These are phyloP conservation scores for Cynaeus angustus DNA, from an alignment of 2,888 invertebrate genomes.

Conservation along the genomic window DNA sequence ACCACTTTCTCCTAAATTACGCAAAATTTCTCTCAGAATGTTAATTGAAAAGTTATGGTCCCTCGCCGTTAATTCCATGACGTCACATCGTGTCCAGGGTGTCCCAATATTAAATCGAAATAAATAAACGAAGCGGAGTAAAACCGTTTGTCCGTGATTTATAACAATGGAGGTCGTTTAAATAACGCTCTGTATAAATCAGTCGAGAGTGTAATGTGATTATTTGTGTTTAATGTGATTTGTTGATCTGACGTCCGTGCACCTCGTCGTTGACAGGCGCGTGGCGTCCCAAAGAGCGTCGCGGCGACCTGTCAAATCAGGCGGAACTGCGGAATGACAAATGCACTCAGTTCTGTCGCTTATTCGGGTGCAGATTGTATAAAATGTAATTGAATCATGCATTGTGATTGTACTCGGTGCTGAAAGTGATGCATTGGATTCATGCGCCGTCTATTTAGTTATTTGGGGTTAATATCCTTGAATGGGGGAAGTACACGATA, in stretches of 20 bases:
- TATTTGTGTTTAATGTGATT: constrained; percentile 72
- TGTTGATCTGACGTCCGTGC: constrained; percentile 70
- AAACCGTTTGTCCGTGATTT: constrained; percentile 62
- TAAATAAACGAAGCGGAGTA: constrained; percentile 58
- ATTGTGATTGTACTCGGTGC: constrained; percentile 65
- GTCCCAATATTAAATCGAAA: constrained; percentile 57
- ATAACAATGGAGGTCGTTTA: constrained; percentile 66
- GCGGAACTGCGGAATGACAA: constrained; percentile 71
- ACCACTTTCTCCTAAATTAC: neutral
- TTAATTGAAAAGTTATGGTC: neutral
- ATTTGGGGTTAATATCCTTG: constrained; percentile 62
- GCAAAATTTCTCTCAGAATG: neutral
- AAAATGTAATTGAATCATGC: constrained; percentile 71
- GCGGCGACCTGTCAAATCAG: constrained; percentile 71
- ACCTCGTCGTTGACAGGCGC: constrained; percentile 72
- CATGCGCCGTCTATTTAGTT: constrained; percentile 60
- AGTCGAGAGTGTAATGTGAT: constrained; percentile 72
- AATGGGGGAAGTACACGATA: constrained; percentile 44
- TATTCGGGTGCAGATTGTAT: constrained; percentile 71
- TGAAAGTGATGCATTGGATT: constrained; percentile 69
- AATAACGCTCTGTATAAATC: constrained; percentile 71
- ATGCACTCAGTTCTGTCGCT: constrained; percentile 69
- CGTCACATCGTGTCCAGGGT: constrained; percentile 6
- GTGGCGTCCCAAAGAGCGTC: constrained; percentile 66
- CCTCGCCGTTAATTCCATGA: neutral